phyloP scores from a whole-genome alignment of 2,797 vertebrate genomes.

The Orientallactaga sibirica region DNA sequence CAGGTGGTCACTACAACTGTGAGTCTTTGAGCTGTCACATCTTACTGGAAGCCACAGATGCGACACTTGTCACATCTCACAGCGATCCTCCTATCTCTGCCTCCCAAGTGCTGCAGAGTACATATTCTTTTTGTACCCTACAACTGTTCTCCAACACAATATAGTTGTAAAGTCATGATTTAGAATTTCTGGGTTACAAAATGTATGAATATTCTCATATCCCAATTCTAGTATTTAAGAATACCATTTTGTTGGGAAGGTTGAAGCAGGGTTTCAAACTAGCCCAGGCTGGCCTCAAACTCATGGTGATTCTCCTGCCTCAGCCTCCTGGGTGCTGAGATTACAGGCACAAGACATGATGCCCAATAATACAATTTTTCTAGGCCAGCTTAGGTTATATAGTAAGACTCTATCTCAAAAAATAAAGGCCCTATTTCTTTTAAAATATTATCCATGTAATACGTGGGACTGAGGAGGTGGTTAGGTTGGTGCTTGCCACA shows the following conservation, averaged over 20 bases:
- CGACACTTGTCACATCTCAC: not conserved
- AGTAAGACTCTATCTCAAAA: too few relatives aligned
- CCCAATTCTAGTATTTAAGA: conserved; percentile 14
- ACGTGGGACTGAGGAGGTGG: too few relatives aligned
- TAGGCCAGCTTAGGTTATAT: too few relatives aligned
- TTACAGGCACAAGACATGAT: too few relatives aligned
- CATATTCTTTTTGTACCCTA: not conserved
- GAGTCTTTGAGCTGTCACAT: not conserved
- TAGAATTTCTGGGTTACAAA: conserved; percentile 52
- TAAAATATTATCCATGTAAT: conserved; percentile 36
- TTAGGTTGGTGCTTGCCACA: too few relatives aligned
- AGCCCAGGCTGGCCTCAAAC: too few relatives aligned
- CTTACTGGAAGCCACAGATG: not conserved
- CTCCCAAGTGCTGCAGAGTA: not conserved
- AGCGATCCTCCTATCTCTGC: too few relatives aligned
- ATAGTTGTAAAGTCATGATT: conserved; percentile 48
- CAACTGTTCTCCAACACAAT: not conserved
- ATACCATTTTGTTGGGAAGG: not conserved
- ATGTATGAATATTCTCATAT: not conserved
- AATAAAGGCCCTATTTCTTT: not conserved
- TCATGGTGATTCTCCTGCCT: too few relatives aligned
- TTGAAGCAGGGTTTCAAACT: too few relatives aligned
- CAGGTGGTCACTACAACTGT: not conserved
- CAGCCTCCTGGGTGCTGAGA: too few relatives aligned
- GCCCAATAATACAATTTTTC: too few relatives aligned